Evolutionary conservation across 1,140 invertebrate species (phyloP), one percentile per base, ranked within the genome.

Genomic region (Nymphalis io): DNA sequence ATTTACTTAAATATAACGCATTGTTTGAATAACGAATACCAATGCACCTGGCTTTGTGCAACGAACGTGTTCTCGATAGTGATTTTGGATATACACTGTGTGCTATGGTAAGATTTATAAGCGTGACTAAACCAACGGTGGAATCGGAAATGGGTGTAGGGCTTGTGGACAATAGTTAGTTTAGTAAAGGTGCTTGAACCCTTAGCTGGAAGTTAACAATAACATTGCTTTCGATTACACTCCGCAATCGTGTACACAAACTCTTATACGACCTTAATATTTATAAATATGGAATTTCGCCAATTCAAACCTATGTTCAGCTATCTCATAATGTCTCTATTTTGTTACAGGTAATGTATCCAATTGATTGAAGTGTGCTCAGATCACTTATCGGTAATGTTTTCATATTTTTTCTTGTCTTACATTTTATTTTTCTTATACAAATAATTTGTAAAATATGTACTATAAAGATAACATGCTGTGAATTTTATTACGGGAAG

Each of bases 21-120:
- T 81, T 88, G 83, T 89, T 88, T 84, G 70, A 76, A 73, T 71
- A 74, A 79, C 70, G 73, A 79, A 87, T 87, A 81, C 82, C 78
- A 66, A 64, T 79, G 73, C 76, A 79, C 68, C 75, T 77, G 69
- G 78, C 65, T 78, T 80, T 77, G 67, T 75, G 69, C 69, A 72
- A 82, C 51, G 69, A 62, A 76, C 57, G 60, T 73, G 73, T 68
- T 65, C 59, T 57, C 68, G 63, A 64, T 64, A 65, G 61, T 70
- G 48, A 59, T 70, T 57, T 39, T 51, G 18, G 38, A 70, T 83
- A 76, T 80, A 81, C 81, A 84, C 59, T 78, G 53, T 73, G 73
- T 76, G 57, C 44, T 72, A 48, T 76, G 44, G 61, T 78, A 68
- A 63, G 51, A 75, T 78, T 76, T 75, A 73, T 77, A 78, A 80